Evolutionary conservation across 1,140 invertebrate species (phyloP).

Genomic region (Saccostrea echinata): DNA sequence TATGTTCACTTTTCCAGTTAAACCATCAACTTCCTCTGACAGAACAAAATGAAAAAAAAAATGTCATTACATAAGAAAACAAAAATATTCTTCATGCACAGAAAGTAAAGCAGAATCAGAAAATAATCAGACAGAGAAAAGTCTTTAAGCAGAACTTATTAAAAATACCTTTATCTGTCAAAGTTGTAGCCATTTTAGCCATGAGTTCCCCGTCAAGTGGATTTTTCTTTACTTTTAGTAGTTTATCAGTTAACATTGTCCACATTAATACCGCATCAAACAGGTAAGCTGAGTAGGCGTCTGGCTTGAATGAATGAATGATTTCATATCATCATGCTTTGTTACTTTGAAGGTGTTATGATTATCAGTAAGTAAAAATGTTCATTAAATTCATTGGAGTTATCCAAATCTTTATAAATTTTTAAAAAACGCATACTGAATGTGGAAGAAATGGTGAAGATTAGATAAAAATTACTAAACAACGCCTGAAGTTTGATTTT

Average conservation of each 20-base stretch:
- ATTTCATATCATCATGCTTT: no score
- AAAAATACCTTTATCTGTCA: constrained; percentile 42
- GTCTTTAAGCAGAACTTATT: not conserved
- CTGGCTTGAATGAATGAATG: constrained; percentile 57
- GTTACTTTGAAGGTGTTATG: no score
- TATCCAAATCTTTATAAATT: no score
- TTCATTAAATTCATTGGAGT: no score
- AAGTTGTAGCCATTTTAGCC: constrained; percentile 54
- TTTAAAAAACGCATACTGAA: no score
- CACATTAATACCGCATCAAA: constrained; percentile 73
- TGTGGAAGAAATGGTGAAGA: no score
- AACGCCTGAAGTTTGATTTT: no score
- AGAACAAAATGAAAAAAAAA: no score
- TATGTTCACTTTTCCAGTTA: constrained; percentile 69
- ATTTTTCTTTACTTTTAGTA: constrained; percentile 57
- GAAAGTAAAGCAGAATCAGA: no score
- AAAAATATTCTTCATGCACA: not conserved
- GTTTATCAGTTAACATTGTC: constrained; percentile 68
- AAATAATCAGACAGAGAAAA: not conserved
- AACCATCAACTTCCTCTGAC: constrained; percentile 57
- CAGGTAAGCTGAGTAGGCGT: constrained; percentile 74
- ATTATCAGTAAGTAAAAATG: no score
- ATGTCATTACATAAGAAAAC: no score
- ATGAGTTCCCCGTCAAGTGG: constrained; percentile 68
- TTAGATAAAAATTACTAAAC: no score